Evolutionary conservation across 2,797 vertebrate species (phyloP), one percentile per base, ranked within the genome.

Genomic region (Urocyon cinereoargenteus): DNA sequence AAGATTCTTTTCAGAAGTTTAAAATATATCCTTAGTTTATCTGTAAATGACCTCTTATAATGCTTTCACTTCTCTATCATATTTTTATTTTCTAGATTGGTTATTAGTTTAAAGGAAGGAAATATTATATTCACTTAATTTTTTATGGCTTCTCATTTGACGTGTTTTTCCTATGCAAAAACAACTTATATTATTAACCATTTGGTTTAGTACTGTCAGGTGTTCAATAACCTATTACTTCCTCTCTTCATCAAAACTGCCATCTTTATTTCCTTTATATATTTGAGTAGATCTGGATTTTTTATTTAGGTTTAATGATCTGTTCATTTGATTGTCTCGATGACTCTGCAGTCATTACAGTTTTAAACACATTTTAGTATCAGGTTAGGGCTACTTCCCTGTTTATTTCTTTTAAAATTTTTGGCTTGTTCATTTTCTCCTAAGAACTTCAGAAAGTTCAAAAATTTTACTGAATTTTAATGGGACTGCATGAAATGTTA

Each of bases 331-430:
- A 93, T 70, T 77, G 53, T 22, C 40, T 87, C 22, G 70, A 96
- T 62, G 28, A 92, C 18, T 14, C 34, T 73, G 22, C 16, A 96
- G 28, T 87, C 84, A 88, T 40, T 81, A 87, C 0, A 96, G 55
- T 77, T 79, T 95, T 91, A 75, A 97, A 94, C 36, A 78, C 77
- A 96, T 88, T 81, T 95, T 78, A 70, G 19, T n/a, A 81, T 26
- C 59, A 70, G 28, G 34, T 85, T 81, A 89, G 73, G n/a, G 36
- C 13, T 85, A 91, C 13, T 94, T 62, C 16, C 7, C 22, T 12
- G 34, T 84, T 34, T 14, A 78, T 84, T 87, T 87, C 26, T 81
- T 83, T 86, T 34, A 95, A 59, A 62, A 82, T 77, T 94, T 83
- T 75, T 94, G 53, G n/a, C 72, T 82, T 75, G 79, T 91, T 97